These are phyloP conservation scores for Aspidiotus rigidus DNA, from an alignment of 2,888 invertebrate species.

Conservation along the genomic window DNA sequence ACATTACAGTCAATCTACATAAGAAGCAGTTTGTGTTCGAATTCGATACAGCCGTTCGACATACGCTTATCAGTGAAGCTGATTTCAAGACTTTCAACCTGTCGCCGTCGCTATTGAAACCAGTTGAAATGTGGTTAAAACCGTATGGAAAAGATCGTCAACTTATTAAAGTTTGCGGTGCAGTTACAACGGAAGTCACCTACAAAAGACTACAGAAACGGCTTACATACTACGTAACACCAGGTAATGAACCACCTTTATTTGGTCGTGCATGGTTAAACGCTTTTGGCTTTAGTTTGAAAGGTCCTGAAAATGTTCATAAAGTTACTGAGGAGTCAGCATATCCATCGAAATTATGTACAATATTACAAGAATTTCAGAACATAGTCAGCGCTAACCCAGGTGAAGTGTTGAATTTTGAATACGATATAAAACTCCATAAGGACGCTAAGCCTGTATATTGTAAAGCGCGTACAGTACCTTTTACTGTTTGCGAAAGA, in stretches of 20 bases:
- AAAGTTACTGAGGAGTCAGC: neutral
- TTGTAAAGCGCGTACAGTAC: conserved; percentile 14
- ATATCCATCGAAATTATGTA: neutral
- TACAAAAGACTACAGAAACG: neutral
- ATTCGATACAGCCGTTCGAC: neutral
- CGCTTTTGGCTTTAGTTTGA: neutral
- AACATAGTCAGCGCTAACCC: neutral
- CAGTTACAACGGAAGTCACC: neutral
- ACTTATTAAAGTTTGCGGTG: neutral
- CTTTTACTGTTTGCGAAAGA: neutral
- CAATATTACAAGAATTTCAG: neutral
- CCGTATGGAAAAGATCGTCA: neutral
- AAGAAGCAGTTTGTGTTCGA: neutral
- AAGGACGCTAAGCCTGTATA: conserved; percentile 6
- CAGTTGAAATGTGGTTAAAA: neutral
- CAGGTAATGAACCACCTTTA: neutral
- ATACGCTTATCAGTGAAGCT: neutral
- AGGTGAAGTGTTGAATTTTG: conserved; percentile 3
- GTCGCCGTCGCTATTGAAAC: neutral
- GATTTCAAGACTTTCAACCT: too few relatives aligned
- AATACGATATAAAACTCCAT: neutral
- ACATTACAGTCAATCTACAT: neutral
- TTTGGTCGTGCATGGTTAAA: neutral
- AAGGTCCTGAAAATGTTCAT: neutral
- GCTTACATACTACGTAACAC: conserved; percentile 1